Conservation (phyloP, 2,888 invertebrate genomes). For the Dolomedes plantarius region DNA sequence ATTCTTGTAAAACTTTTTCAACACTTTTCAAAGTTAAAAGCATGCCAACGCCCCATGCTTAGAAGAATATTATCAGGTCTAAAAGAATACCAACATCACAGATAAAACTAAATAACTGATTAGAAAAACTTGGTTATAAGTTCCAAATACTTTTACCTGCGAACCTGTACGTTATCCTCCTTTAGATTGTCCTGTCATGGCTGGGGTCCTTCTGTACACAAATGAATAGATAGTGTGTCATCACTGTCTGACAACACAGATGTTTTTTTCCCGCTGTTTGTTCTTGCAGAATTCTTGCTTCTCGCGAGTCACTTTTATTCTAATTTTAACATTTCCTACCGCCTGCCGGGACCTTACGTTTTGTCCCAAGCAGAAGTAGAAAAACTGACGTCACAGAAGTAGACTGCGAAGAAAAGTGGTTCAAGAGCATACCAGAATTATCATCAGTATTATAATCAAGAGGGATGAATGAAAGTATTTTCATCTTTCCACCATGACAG, state of each 20-base stretch:
- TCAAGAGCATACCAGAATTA: too few relatives aligned
- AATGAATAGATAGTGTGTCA: not conserved
- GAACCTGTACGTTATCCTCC: not conserved
- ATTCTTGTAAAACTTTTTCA: too few relatives aligned
- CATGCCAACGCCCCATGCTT: too few relatives aligned
- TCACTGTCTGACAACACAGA: not conserved
- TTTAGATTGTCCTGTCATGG: not conserved
- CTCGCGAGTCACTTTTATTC: not conserved
- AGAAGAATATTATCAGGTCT: too few relatives aligned
- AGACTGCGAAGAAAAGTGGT: too few relatives aligned
- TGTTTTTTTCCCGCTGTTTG: not conserved
- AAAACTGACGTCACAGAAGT: conserved; percentile 8
- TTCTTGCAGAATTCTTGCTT: not conserved
- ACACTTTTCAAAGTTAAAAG: too few relatives aligned
- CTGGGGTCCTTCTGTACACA: not conserved
- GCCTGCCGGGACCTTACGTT: not conserved
- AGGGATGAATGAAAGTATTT: too few relatives aligned
- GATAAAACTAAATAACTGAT: too few relatives aligned
- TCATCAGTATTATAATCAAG: too few relatives aligned
- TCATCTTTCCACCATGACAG: too few relatives aligned
- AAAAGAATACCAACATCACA: too few relatives aligned
- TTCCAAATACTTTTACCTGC: not conserved
- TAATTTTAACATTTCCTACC: not conserved
- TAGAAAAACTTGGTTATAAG: too few relatives aligned
- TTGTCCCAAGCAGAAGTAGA: not conserved